Percentiles rank a stretch among this genome's conserved stretches.
phyloP scores from a whole-genome alignment of 2,888 invertebrate genomes.

The Eumacrocentrus americanus region DNA sequence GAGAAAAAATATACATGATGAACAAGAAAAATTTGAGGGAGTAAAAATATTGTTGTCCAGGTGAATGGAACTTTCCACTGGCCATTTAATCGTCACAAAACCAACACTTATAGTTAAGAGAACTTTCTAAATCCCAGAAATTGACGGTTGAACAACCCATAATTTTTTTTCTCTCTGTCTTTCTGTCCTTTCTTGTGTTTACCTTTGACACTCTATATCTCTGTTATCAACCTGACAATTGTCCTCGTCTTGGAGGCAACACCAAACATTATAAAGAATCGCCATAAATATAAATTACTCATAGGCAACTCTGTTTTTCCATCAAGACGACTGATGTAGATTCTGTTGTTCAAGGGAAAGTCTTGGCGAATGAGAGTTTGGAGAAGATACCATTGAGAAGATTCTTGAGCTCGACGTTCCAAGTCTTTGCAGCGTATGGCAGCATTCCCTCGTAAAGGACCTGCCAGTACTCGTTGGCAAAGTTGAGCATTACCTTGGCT shows the following conservation, averaged over 20 bases:
- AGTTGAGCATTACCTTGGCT: slow-evolving; percentile 65
- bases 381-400: slow-evolving; percentile 65
- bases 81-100: slow-evolving; percentile 13
- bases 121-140: slow-evolving; percentile 32
- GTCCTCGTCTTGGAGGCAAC: no score
- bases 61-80: slow-evolving; percentile 35
- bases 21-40: no score
- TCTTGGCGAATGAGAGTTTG: slow-evolving; percentile 50
- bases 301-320: not conserved
- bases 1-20: no score
- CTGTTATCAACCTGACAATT: not conserved
- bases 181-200: not conserved
- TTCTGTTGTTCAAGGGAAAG: slow-evolving; percentile 53
- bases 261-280: no score
- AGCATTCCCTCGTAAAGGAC: slow-evolving; percentile 66
- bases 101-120: not conserved
- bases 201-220: not conserved
- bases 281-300: not conserved
- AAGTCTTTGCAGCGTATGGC: slow-evolving; percentile 65
- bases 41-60: no score
- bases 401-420: slow-evolving; percentile 65
- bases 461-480: slow-evolving; percentile 70
- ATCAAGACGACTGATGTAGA: no score
- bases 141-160: not conserved
- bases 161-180: not conserved